Percentiles rank a stretch among this genome's conserved stretches.
These are phyloP conservation scores for Scarus forsteni DNA, from an alignment of 2,797 vertebrate species.

Conservation along the genomic window DNA sequence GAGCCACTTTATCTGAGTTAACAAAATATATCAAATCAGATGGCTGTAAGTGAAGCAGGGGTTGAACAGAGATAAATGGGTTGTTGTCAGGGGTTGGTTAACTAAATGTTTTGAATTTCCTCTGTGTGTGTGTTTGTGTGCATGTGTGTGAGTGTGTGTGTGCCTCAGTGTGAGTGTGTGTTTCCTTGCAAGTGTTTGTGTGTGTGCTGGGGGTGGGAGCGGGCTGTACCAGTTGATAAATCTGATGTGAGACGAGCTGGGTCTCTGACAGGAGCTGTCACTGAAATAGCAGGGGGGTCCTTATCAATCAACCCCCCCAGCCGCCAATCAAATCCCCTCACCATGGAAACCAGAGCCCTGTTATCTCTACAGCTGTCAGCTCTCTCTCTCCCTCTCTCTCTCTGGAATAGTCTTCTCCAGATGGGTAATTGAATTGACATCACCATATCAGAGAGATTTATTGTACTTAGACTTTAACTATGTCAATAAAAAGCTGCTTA, in stretches of 20 bases:
- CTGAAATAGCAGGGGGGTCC: constrained; percentile 83
- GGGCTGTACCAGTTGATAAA: constrained; percentile 79
- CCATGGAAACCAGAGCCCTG: constrained; percentile 69
- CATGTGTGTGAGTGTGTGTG: constrained; percentile 1
- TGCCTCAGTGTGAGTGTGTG: constrained; percentile 12
- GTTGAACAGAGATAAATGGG: background rate
- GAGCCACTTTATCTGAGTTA: too few species aligned
- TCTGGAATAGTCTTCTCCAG: background rate
- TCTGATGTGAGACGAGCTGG: constrained; percentile 82
- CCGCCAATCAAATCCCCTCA: constrained; percentile 78
- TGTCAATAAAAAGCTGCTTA: too few species aligned
- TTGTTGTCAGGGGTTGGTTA: constrained; percentile 1
- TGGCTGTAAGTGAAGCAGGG: background rate
- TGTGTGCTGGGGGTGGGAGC: constrained; percentile 61
- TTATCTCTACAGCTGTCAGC: constrained; percentile 71
- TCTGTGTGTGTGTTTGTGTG: constrained; percentile 26
- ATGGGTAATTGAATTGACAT: background rate
- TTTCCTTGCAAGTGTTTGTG: constrained; percentile 27
- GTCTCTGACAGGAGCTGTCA: constrained; percentile 87
- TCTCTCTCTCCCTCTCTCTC: constrained; percentile 33
- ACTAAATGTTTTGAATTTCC: constrained; percentile 18
- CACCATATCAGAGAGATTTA: background rate
- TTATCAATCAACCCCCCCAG: constrained; percentile 84
- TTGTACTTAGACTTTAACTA: too few species aligned
- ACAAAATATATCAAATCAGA: too few species aligned